Evolutionary conservation across 2,113 vertebrate species (phyloP).

Genomic region (Nerophis ophidion): DNA sequence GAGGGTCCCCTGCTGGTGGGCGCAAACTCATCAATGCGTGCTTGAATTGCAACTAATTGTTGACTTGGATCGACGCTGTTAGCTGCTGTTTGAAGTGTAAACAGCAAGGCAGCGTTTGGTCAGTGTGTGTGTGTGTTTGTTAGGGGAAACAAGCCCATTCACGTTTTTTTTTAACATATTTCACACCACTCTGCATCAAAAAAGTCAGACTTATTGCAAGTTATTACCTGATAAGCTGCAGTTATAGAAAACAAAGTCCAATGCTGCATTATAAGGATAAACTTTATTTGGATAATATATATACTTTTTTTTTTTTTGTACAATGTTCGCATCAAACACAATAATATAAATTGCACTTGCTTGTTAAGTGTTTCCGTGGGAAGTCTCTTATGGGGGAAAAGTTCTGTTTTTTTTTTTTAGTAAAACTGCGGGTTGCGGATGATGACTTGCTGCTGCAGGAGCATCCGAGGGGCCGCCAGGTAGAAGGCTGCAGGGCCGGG

Average conservation of each 20-base stretch:
- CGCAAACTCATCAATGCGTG: conserved; percentile 73
- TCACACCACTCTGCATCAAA: too few species aligned
- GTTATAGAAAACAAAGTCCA: too few species aligned
- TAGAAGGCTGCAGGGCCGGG: conserved; percentile 26
- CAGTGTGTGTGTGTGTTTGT: neutral
- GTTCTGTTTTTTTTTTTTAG: conserved; percentile 15
- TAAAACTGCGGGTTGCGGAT: conserved; percentile 50
- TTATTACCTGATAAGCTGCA: too few species aligned
- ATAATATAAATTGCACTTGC: neutral
- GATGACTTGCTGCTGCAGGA: conserved; percentile 28
- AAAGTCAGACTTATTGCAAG: too few species aligned
- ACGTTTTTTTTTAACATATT: too few species aligned
- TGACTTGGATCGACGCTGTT: conserved; percentile 77
- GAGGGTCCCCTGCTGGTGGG: conserved; percentile 49
- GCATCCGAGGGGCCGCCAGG: conserved; percentile 38
- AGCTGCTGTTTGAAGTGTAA: conserved; percentile 79
- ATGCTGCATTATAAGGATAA: neutral
- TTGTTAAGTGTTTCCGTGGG: conserved; percentile 2
- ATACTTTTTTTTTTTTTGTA: neutral
- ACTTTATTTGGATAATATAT: conserved; percentile 4
- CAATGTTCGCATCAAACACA: neutral
- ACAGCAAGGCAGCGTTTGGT: conserved; percentile 40
- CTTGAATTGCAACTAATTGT: conserved; percentile 76
- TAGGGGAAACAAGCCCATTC: neutral
- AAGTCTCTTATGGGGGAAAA: neutral